phyloP scores from a whole-genome alignment of 2,888 invertebrate species.

The Andrena fulva region DNA sequence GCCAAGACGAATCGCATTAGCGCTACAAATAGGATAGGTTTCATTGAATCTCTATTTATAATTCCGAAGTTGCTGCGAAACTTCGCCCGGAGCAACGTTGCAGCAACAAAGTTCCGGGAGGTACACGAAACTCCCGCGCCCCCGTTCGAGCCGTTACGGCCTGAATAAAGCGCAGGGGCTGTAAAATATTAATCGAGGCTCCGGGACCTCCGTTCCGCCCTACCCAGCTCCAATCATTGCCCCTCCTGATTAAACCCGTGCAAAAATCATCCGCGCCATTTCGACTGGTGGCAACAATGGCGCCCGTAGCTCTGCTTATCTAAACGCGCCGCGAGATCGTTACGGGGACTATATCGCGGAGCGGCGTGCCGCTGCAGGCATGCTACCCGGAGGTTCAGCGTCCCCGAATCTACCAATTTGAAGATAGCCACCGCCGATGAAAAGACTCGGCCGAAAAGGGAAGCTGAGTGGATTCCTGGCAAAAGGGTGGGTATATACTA shows the following conservation, averaged over 20 bases:
- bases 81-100: not conserved
- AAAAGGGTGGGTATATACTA: constrained; percentile 14
- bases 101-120: constrained; percentile 42
- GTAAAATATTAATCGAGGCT: constrained; percentile 44
- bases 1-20: constrained; percentile 2
- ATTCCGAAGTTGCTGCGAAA: constrained; percentile 18
- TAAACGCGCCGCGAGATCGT: not conserved
- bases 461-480: constrained; percentile 26
- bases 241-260: not conserved
- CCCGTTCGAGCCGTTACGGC: constrained; percentile 21
- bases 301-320: not conserved
- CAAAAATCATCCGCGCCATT: not conserved
- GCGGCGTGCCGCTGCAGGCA: not conserved
- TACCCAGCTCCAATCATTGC: not conserved
- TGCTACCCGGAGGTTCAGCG: not conserved
- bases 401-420: constrained; percentile 8
- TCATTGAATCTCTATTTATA: constrained; percentile 48
- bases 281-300: not conserved
- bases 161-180: constrained; percentile 20
- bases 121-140: constrained; percentile 25
- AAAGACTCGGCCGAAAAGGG: constrained; percentile 40
- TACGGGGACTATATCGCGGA: not conserved
- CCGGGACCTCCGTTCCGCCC: no score
- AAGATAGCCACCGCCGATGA: constrained; percentile 38
- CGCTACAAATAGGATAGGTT: constrained; percentile 1